Percentiles rank a stretch among this genome's conserved stretches.
These are phyloP conservation scores for Zoanthus gigantus DNA, from an alignment of 92 coral and sea anemone genomes.

Conservation along the genomic window DNA sequence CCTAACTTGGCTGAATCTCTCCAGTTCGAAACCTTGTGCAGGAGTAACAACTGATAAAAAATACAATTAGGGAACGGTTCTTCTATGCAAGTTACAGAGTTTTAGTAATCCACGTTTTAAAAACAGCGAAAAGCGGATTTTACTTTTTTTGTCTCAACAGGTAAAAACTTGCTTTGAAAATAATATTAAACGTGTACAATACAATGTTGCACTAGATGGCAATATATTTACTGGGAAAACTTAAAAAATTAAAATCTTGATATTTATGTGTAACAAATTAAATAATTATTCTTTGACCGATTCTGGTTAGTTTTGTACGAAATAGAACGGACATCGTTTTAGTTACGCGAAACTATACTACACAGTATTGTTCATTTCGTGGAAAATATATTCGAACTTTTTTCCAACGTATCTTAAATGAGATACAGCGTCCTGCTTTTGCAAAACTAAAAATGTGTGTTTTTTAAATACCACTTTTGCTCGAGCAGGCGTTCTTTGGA, in stretches of 20 bases:
- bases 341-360: neutral
- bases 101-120: no score
- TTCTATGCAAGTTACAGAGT: no score
- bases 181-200: neutral
- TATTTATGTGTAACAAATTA: neutral
- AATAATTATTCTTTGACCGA: constrained; percentile 8
- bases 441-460: neutral
- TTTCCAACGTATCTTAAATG: no score
- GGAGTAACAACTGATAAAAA: no score
- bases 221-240: neutral
- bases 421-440: neutral
- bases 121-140: neutral
- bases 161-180: neutral
- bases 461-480: neutral
- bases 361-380: no score
- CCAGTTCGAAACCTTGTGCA: no score
- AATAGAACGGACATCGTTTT: no score
- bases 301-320: neutral
- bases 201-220: constrained; percentile 1
- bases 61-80: no score
- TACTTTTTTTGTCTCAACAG: neutral
- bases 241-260: neutral
- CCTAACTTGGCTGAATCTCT: no score
- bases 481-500: neutral
- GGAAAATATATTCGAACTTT: no score